Base-by-base conservation (phyloP, 2,113 vertebrate species). In the Trogon surrucura region DNA sequence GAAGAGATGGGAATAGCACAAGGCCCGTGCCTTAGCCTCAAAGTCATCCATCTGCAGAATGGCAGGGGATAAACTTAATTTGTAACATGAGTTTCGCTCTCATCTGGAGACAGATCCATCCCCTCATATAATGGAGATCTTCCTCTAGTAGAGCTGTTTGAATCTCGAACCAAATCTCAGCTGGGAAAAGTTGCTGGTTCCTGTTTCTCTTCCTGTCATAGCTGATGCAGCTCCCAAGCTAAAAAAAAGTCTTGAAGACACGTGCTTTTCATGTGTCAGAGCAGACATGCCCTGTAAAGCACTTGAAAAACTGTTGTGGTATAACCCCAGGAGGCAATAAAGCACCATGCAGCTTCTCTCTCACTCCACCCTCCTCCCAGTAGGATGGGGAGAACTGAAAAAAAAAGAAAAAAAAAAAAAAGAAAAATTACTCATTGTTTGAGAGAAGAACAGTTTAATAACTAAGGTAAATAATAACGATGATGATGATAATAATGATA, bases 211-310 rank as follows among this genome's bases (percentile, higher is more conserved):
- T 73, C 36, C 65, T 70, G 29, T 80, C 22, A 34, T 57, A 45
- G 29, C 25, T 77, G 14, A 17, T 47, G 54, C 36, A 62, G 27
- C 11, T 70, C 60, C 29, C 16, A n/a, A 66, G 58, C 29, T 5
- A 77, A 77, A 62, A 47, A 56, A 70, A 70, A 74, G 23, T 9
- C 36, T 9, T 29, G n/a, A 66, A 30, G 34, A 25, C 34, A 48
- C 0, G 0, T 47, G 21, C 6, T 36, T 44, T 36, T 36, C 73
- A 25, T 1, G 1, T 67, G 47, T 50, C 53, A 60, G 41, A 66
- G 16, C 36, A 78, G 80, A 30, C 23, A 64, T 71, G 30, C 6
- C 57, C 72, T 57, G 64, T 56, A 54, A 89, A 69, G 16, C n/a
- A 54, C 1, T 0, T 30, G 34, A 57, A 65, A 71, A 65, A 10